A percentile compares a stretch with the other conserved stretches of the same genome.
Evolutionary conservation across 2,113 vertebrate genomes (phyloP).

Genomic region (Thunnus maccoyii): DNA sequence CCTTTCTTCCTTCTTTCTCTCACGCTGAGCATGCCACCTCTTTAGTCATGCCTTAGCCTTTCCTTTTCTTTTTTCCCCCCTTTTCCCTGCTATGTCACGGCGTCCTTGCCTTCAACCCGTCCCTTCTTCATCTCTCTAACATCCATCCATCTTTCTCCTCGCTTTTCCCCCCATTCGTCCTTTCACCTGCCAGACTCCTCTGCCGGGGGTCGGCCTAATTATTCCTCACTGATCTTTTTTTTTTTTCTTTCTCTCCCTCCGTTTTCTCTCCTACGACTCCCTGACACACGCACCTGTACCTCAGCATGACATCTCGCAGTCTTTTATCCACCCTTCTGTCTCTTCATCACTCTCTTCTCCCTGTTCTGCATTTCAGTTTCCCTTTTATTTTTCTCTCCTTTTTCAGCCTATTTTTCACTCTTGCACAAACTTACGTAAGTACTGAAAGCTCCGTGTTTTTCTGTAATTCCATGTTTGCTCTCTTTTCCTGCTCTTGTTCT

Average conservation of each 20-base stretch:
- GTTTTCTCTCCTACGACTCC: slow-evolving; percentile 23
- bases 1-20: slow-evolving; percentile 46
- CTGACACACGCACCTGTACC: slow-evolving; percentile 77
- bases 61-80: not conserved
- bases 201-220: slow-evolving; percentile 72
- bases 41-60: slow-evolving; percentile 52
- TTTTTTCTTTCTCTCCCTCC: slow-evolving; percentile 6
- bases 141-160: slow-evolving; percentile 30
- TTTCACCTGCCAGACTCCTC: slow-evolving; percentile 67
- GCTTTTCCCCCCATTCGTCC: slow-evolving; percentile 28
- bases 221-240: slow-evolving; percentile 47
- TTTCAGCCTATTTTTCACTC: slow-evolving; percentile 44
- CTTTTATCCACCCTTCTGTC: slow-evolving; percentile 35
- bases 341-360: slow-evolving; percentile 7
- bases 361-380: slow-evolving; percentile 11
- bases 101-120: slow-evolving; percentile 55
- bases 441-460: slow-evolving; percentile 20
- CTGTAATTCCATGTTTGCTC: slow-evolving; percentile 50
- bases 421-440: slow-evolving; percentile 29
- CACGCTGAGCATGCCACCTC: slow-evolving; percentile 55
- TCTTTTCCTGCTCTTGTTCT: slow-evolving; percentile 26
- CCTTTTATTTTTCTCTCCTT: not conserved
- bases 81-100: slow-evolving; percentile 25
- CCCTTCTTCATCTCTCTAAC: slow-evolving; percentile 37
- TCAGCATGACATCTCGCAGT: slow-evolving; percentile 53